Conservation (phyloP, 1,140 invertebrate genomes). For the Vanessa tameamea region DNA sequence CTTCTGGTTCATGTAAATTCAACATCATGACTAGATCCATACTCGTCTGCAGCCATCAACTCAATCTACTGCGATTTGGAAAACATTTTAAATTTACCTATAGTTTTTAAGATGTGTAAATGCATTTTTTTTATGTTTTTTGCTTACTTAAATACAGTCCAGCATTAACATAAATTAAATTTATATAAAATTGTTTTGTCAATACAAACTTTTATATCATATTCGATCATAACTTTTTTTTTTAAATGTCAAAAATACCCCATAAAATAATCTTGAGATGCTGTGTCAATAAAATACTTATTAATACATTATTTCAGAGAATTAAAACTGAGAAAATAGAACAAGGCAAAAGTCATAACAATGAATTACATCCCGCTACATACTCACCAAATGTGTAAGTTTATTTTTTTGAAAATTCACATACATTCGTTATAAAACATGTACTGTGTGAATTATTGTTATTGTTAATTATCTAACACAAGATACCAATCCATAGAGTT, state of each 20-base stretch:
- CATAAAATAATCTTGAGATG: not conserved
- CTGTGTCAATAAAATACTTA: not conserved
- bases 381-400: slow-evolving; percentile 68
- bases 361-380: slow-evolving; percentile 57
- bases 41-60: slow-evolving; percentile 88
- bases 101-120: not conserved
- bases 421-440: no score
- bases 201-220: no score
- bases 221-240: no score
- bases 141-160: no score
- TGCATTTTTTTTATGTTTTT: no score
- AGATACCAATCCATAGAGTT: no score
- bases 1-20: slow-evolving; percentile 86
- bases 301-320: slow-evolving; percentile 54
- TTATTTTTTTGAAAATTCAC: slow-evolving; percentile 10
- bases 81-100: not conserved
- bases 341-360: slow-evolving; percentile 44
- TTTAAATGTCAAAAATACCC: no score
- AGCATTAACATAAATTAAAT: no score
- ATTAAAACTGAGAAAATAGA: slow-evolving; percentile 58
- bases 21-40: slow-evolving; percentile 90
- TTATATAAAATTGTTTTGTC: no score
- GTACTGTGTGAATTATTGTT: no score
- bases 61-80: slow-evolving; percentile 46
- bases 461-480: no score